phyloP scores from a whole-genome alignment of 1,140 invertebrate species.

The Solenopsis invicta region DNA sequence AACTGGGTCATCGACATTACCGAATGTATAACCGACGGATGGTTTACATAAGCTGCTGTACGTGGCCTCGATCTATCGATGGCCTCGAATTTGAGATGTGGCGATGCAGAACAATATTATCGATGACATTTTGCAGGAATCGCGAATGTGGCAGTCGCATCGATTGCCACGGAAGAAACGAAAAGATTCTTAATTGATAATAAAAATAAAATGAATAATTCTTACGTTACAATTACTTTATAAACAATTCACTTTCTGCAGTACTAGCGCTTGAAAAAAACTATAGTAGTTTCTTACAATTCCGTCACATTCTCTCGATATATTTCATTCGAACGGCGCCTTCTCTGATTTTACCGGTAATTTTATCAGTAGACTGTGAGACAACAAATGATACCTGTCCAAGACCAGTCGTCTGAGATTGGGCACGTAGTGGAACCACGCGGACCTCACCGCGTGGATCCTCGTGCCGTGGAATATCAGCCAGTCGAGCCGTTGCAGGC shows the following conservation, averaged over 20 bases:
- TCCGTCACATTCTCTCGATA: too few species aligned
- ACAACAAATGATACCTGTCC: slow-evolving; percentile 61
- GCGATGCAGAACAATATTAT: not conserved
- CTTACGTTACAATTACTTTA: not conserved
- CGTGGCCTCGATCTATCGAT: slow-evolving; percentile 1
- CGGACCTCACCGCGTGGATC: slow-evolving; percentile 62
- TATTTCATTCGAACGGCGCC: not conserved
- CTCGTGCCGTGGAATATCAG: slow-evolving; percentile 76
- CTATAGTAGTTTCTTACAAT: not conserved
- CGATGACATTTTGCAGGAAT: slow-evolving; percentile 6
- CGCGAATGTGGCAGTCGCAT: not conserved
- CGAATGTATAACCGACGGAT: slow-evolving; percentile 47
- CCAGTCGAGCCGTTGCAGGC: slow-evolving; percentile 75
- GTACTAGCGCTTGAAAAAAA: not conserved
- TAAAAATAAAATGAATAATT: not conserved
- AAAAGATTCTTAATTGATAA: not conserved
- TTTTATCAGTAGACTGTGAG: not conserved
- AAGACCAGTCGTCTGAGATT: slow-evolving; percentile 73
- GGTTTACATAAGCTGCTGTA: slow-evolving; percentile 49
- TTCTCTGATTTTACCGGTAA: not conserved
- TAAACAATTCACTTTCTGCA: not conserved
- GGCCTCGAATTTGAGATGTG: slow-evolving; percentile 41
- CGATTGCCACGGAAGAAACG: not conserved
- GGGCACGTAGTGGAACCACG: slow-evolving; percentile 72
- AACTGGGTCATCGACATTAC: slow-evolving; percentile 57